Base-by-base conservation (phyloP, 2,888 invertebrate species). In the Tipula lateralis region DNA sequence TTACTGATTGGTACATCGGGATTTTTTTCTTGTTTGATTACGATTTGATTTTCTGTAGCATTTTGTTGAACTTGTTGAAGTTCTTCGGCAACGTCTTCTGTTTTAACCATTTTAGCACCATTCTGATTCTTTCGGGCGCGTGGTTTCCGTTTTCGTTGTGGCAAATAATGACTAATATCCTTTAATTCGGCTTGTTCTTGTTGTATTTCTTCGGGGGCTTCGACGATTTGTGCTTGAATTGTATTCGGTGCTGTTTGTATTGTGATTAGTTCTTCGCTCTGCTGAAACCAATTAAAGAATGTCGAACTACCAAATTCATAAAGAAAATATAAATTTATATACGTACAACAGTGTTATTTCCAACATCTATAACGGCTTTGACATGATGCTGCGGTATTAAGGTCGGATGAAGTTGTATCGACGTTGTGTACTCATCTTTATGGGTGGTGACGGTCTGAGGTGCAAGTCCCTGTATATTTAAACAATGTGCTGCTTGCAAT, bases 401-500 rank as follows among this genome's bases (percentile, higher is more conserved):
- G 34, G 85, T 85, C 85, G 89, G 90, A 86, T 90, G 91, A 39
- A 90, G 87, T 87, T 90, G 90, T 86, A 90, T 89, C 85, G 90
- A 89, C 84, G 91, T 89, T 32, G 89, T 89, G 83, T 89, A 90
- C 86, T 91, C 91, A 86, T 91, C 90, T 87, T 91, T 91, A 34
- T 83, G 83, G 44, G 44, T 82, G 84, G 90, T 89, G 84, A 90
- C 90, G 1, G 90, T 90, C 87, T 90, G 90, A 44, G 93, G 92
- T 7, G 92, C 91, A 86, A 93, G 88, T 32, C 93, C 93, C 88
- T 93, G 92, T 86, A 93, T 93, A 87, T 92, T 92, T 84, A 93
- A 89, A 87, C 92, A 93, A 86, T 93, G 92, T 4, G 93, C 93
- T 12, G 93, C 93, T 88, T 93, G 93, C 84, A 93, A 89, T 34